These are phyloP conservation scores for Meiosimyza platycephala DNA, from an alignment of 2,888 invertebrate genomes.

Conservation along the genomic window DNA sequence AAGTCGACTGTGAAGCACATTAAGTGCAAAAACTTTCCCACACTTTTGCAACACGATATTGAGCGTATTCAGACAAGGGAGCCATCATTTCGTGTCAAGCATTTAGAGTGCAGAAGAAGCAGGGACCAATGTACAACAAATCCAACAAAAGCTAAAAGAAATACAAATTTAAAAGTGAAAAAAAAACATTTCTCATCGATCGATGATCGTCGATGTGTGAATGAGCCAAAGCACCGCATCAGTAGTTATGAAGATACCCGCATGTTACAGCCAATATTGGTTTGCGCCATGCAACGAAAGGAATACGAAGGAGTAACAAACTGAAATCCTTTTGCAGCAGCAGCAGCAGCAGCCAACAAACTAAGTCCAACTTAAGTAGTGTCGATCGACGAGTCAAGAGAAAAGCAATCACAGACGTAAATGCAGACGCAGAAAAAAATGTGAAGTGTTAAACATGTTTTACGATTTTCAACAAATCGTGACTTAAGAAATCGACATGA, in stretches of 20 bases:
- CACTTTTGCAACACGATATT: constrained; percentile 27
- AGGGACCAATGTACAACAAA: constrained; percentile 4
- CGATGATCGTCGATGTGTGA: constrained; percentile 21
- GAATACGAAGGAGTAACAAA: not conserved
- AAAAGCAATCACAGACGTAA: constrained; percentile 29
- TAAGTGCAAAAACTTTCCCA: constrained; percentile 37
- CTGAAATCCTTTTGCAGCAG: not conserved
- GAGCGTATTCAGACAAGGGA: constrained; percentile 29
- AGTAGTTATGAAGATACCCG: constrained; percentile 21
- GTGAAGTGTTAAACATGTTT: constrained; percentile 61
- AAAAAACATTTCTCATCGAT: constrained; percentile 2
- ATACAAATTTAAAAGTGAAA: not conserved
- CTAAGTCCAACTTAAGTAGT: not conserved
- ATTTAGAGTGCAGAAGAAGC: constrained; percentile 10
- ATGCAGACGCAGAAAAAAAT: constrained; percentile 31
- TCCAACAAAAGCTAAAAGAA: constrained; percentile 19
- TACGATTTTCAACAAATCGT: constrained; percentile 62
- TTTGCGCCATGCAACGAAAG: not conserved
- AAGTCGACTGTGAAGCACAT: too few species aligned
- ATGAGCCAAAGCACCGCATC: constrained; percentile 18
- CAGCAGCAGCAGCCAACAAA: not conserved
- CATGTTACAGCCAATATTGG: constrained; percentile 20
- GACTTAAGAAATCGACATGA: constrained; percentile 47
- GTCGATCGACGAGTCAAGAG: constrained; percentile 22
- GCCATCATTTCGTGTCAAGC: constrained; percentile 39